phyloP scores from a whole-genome alignment of 2,113 vertebrate genomes.

The Cottus gobio region DNA sequence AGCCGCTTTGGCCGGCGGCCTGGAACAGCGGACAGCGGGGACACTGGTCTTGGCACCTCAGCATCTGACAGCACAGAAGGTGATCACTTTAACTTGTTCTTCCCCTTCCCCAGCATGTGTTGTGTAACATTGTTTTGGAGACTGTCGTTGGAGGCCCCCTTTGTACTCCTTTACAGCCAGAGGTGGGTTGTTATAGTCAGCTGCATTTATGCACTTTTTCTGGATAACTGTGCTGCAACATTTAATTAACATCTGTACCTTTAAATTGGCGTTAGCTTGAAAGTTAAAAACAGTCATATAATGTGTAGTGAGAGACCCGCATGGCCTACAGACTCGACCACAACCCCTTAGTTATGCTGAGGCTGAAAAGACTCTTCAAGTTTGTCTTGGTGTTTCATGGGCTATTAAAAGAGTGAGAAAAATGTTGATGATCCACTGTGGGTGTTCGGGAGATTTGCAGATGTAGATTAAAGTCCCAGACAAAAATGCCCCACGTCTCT shows the following conservation, averaged over 20 bases:
- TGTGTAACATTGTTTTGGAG: conserved; percentile 30
- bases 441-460: conserved; percentile 48
- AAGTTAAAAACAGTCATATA: neutral
- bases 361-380: conserved; percentile 14
- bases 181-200: neutral
- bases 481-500: conserved; percentile 53
- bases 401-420: conserved; percentile 66
- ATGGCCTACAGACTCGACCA: neutral
- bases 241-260: neutral
- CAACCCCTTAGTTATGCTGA: neutral
- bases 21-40: conserved; percentile 83
- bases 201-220: neutral
- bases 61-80: conserved; percentile 90
- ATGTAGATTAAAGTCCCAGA: conserved; percentile 52
- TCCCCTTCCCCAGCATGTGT: conserved; percentile 24
- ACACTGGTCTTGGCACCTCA: conserved; percentile 87
- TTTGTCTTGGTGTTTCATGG: conserved; percentile 36
- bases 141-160: neutral
- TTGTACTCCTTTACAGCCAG: neutral
- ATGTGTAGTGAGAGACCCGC: neutral
- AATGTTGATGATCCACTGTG: conserved; percentile 44
- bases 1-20: conserved; percentile 84
- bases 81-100: conserved; percentile 71
- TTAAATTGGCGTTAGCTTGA: neutral
- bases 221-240: neutral